Percentiles rank a stretch among this genome's conserved stretches.
These are phyloP conservation scores for Isoperla grammatica DNA, from an alignment of 2,888 invertebrate genomes.

Conservation along the genomic window DNA sequence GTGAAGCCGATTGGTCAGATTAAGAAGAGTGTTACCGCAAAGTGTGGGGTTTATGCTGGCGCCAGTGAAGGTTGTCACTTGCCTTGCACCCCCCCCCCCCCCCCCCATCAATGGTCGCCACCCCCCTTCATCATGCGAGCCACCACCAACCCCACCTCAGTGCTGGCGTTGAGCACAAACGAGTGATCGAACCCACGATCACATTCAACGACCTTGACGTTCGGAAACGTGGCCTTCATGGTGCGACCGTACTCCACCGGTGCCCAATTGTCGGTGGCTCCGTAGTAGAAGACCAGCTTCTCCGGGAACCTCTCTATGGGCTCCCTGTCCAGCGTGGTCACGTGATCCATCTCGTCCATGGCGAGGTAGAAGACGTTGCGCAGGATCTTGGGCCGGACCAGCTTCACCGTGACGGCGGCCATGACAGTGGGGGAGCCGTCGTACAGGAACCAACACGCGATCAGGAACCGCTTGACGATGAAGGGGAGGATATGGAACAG, in stretches of 20 bases:
- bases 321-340: slow-evolving; percentile 59
- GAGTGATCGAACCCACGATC: slow-evolving; percentile 62
- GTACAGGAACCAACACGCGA: slow-evolving; percentile 49
- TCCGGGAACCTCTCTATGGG: slow-evolving; percentile 53
- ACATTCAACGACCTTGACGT: slow-evolving; percentile 56
- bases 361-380: slow-evolving; percentile 64
- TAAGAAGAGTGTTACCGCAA: too few species aligned
- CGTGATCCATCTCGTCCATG: slow-evolving; percentile 72
- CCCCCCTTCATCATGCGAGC: slow-evolving; percentile 21
- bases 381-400: slow-evolving; percentile 21
- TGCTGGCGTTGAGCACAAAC: slow-evolving; percentile 67
- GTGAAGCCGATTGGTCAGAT: too few species aligned
- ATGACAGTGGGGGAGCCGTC: slow-evolving; percentile 19
- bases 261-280: slow-evolving; percentile 75
- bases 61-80: too few species aligned
- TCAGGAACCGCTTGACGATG: slow-evolving; percentile 46
- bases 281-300: slow-evolving; percentile 74
- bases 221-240: slow-evolving; percentile 55
- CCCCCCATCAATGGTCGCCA: too few species aligned
- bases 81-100: too few species aligned
- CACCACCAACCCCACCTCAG: slow-evolving; percentile 48
- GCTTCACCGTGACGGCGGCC: slow-evolving; percentile 18
- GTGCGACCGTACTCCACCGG: slow-evolving; percentile 66
- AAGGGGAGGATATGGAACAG: slow-evolving; percentile 53
- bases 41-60: too few species aligned